These are phyloP conservation scores for Anaspis maculata DNA, from an alignment of 2,888 invertebrate genomes.

Conservation along the genomic window DNA sequence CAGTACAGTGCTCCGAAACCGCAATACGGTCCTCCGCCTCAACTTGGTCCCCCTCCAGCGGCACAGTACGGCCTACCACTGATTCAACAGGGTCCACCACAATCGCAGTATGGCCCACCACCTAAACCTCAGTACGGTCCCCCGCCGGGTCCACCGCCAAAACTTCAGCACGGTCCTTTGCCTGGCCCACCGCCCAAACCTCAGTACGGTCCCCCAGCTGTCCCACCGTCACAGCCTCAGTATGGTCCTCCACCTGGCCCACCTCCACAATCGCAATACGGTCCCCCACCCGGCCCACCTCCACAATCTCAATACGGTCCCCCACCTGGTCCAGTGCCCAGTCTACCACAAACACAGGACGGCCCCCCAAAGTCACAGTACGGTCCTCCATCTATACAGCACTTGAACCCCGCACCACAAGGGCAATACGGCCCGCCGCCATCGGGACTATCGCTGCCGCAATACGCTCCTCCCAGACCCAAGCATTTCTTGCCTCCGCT, in stretches of 20 bases:
- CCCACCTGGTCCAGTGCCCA: no score
- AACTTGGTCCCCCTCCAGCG: constrained; percentile 15
- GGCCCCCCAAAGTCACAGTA: background rate
- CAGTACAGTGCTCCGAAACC: constrained; percentile 12
- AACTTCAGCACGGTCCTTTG: constrained; percentile 5
- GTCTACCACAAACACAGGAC: no score
- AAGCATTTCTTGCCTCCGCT: no score
- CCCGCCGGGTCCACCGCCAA: constrained; percentile 10
- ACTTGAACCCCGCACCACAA: constrained; percentile 1
- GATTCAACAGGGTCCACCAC: constrained; percentile 10
- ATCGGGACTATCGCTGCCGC: background rate
- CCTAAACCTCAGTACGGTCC: constrained; percentile 14
- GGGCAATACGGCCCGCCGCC: background rate
- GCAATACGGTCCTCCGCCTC: constrained; percentile 6
- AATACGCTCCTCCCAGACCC: no score
- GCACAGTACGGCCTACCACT: constrained; percentile 16
- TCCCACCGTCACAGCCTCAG: constrained; percentile 16
- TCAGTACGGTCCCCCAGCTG: constrained; percentile 16
- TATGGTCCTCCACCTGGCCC: constrained; percentile 9
- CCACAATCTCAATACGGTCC: no score
- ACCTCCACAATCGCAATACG: constrained; percentile 9
- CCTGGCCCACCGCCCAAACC: constrained; percentile 14
- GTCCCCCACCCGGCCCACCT: constrained; percentile 4
- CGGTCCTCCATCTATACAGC: background rate
- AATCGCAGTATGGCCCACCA: constrained; percentile 15